Base-by-base conservation (phyloP, 2,888 invertebrate species). In the Stictocephala bisonia region DNA sequence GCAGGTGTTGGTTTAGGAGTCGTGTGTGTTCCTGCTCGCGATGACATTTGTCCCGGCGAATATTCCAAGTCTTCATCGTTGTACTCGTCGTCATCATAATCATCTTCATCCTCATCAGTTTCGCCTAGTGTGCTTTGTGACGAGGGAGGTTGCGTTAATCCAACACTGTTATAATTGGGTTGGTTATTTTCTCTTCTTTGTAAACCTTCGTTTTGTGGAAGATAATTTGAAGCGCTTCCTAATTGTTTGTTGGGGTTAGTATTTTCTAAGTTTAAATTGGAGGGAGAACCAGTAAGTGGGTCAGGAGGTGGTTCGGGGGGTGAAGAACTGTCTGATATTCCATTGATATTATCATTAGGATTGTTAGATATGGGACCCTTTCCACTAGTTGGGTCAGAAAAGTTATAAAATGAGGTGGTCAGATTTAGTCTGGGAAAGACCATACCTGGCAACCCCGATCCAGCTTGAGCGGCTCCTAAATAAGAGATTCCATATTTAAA, bases 401-500 rank as follows among this genome's bases (percentile, higher is more conserved):
- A 71, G 26, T 71, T 71, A 22, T 71, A 71, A 27, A 71, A 15
- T 13, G 51, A 53, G 40, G 31, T 15, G 11, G 56, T 71, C 20
- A 69, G 29, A 64, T 69, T 72, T 41, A 78, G 48, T 72, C 74
- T 76, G 26, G 77, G 78, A 41, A 74, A 75, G 15, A 67, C 44
- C 50, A 72, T 58, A 22, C 72, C 72, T 71, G 74, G 51, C 69
- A 66, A 70, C 11, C 94, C 93, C 0, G 93, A 91, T 22, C 93
- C 92, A 4, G 94, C 90, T 83, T 95, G 94, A 2, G 94, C 93
- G 0, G 92, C 93, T 2, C 94, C 94, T 35, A 88, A 90, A 79
- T 92, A 93, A 7, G 90, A 89, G 40, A 93, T 90, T 22, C 92
- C 92, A 80, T 91, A 91, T 81, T 90, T 90, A 78, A 92, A 94